phyloP scores from a whole-genome alignment of 2,888 invertebrate genomes.

The Sylvicola cinctus region DNA sequence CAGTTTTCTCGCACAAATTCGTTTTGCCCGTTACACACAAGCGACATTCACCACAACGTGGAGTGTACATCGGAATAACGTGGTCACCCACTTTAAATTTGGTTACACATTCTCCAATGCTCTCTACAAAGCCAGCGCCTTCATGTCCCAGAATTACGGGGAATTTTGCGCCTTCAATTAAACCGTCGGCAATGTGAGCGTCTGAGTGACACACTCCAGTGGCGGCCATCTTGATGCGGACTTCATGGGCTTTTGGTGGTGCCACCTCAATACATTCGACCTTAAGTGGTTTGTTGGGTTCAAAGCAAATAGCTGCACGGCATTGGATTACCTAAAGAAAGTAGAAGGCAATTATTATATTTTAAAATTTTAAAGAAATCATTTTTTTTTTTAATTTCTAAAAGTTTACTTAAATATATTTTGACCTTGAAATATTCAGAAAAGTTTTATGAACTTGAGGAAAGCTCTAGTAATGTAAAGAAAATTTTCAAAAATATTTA shows the following conservation, averaged over 20 bases:
- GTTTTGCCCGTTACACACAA: constrained; percentile 92
- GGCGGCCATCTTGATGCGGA: constrained; percentile 55
- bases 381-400: too few species aligned
- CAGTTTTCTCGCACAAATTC: constrained; percentile 88
- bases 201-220: constrained; percentile 86
- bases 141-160: constrained; percentile 93
- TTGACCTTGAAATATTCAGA: too few species aligned
- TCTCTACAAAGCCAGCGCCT: constrained; percentile 92
- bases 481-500: too few species aligned
- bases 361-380: too few species aligned
- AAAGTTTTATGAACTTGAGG: too few species aligned
- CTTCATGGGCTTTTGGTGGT: constrained; percentile 86
- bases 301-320: constrained; percentile 94
- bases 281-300: constrained; percentile 65
- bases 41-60: constrained; percentile 92
- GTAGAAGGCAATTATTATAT: constrained; percentile 1
- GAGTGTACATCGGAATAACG: constrained; percentile 92
- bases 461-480: too few species aligned
- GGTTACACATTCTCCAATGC: constrained; percentile 81
- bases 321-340: constrained; percentile 61
- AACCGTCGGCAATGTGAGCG: constrained; percentile 69
- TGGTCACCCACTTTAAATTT: constrained; percentile 79
- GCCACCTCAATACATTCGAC: constrained; percentile 87
- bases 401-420: too few species aligned
- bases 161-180: constrained; percentile 79